Percentiles rank a stretch among this genome's conserved stretches.
phyloP scores from a whole-genome alignment of 2,113 vertebrate species.

The Phrynosoma platyrhinos region DNA sequence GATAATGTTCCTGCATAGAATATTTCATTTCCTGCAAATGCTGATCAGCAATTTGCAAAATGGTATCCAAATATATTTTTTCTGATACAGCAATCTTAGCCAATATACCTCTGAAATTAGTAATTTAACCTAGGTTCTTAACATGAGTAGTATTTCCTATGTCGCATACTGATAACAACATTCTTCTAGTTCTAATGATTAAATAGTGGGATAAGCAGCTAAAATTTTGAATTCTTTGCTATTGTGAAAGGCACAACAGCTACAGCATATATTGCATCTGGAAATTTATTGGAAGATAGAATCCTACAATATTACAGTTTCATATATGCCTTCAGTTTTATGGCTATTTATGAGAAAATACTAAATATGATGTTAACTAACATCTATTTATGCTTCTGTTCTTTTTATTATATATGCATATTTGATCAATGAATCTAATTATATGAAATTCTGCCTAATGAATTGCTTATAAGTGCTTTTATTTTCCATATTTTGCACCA shows the following conservation, averaged over 20 bases:
- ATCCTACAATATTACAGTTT: background rate
- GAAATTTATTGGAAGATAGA: background rate
- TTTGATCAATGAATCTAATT: constrained; percentile 1
- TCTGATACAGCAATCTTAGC: background rate
- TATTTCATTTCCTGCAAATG: background rate
- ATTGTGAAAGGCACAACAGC: background rate
- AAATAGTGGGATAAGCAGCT: background rate
- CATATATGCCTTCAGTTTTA: background rate
- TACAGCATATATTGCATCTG: background rate
- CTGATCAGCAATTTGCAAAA: background rate
- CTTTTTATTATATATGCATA: background rate
- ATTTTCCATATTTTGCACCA: constrained; percentile 27
- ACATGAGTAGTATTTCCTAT: background rate
- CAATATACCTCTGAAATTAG: background rate
- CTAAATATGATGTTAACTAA: background rate
- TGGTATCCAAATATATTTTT: background rate
- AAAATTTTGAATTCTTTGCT: background rate
- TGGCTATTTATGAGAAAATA: background rate
- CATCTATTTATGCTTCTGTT: background rate
- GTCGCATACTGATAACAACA: background rate
- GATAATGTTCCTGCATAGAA: background rate
- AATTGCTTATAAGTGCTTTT: constrained; percentile 38
- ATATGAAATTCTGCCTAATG: constrained; percentile 20
- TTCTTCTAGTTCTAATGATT: background rate
- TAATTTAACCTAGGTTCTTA: background rate